These are phyloP conservation scores for Zophobas morio DNA, from an alignment of 1,140 invertebrate species.

Conservation along the genomic window DNA sequence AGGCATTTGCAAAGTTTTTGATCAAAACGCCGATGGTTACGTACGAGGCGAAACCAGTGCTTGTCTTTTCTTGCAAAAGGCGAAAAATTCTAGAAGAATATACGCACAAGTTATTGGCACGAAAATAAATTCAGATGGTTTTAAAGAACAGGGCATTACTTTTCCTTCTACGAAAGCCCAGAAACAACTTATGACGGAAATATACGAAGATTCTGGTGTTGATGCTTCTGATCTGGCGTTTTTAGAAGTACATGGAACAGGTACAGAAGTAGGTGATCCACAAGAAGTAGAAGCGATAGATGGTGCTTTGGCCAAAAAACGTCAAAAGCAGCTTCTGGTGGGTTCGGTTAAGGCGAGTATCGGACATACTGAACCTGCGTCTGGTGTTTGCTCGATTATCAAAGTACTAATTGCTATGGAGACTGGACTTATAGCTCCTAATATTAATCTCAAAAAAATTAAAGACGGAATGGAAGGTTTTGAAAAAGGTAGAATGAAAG, in stretches of 20 bases:
- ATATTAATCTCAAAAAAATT: slow-evolving; percentile 82
- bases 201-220: slow-evolving; percentile 88
- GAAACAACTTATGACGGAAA: slow-evolving; percentile 82
- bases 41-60: slow-evolving; percentile 83
- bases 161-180: slow-evolving; percentile 91
- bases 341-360: slow-evolving; percentile 96
- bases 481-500: slow-evolving; percentile 77
- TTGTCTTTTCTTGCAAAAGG: slow-evolving; percentile 86
- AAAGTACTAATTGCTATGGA: slow-evolving; percentile 87
- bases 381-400: slow-evolving; percentile 86
- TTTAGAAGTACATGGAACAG: slow-evolving; percentile 95
- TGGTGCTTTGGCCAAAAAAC: slow-evolving; percentile 81
- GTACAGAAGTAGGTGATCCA: slow-evolving; percentile 85
- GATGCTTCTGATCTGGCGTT: slow-evolving; percentile 81
- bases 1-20: slow-evolving; percentile 92
- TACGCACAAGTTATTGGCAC: slow-evolving; percentile 75
- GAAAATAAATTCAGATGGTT: slow-evolving; percentile 88
- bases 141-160: slow-evolving; percentile 85
- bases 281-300: slow-evolving; percentile 91
- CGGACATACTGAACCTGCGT: slow-evolving; percentile 93
- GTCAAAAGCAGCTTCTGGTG: slow-evolving; percentile 80
- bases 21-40: slow-evolving; percentile 85
- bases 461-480: slow-evolving; percentile 76
- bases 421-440: slow-evolving; percentile 81
- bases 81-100: slow-evolving; percentile 81